Evolutionary conservation across 2,113 vertebrate genomes (phyloP).

Genomic region (Xerus inauris): DNA sequence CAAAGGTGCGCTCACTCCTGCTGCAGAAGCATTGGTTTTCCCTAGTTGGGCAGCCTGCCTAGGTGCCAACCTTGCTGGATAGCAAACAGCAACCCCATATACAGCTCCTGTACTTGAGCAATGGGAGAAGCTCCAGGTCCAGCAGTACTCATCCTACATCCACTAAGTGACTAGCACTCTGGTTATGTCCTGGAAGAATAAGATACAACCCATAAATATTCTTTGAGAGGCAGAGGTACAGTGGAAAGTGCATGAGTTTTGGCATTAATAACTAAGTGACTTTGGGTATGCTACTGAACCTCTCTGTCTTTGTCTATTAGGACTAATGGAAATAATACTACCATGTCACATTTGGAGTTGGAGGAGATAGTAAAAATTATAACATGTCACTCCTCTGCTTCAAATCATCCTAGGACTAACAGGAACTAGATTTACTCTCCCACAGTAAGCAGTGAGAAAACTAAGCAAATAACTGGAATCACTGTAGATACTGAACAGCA

Average conservation of each 20-base stretch:
- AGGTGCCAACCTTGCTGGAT: background rate
- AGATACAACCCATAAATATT: background rate
- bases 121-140: background rate
- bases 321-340: background rate
- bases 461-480: background rate
- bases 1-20: background rate
- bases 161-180: background rate
- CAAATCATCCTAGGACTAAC: background rate
- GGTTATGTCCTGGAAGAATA: background rate
- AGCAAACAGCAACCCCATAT: background rate
- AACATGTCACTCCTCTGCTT: background rate
- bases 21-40: background rate
- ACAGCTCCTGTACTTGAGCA: background rate
- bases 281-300: too few relatives aligned
- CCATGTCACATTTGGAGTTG: background rate
- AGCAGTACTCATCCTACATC: background rate
- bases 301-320: background rate
- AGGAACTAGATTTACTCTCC: background rate
- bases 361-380: background rate
- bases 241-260: too few relatives aligned
- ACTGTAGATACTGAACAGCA: background rate
- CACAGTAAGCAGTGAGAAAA: background rate
- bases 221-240: background rate
- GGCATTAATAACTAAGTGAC: background rate
- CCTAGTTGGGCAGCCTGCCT: background rate